phyloP scores from a whole-genome alignment of 2,888 invertebrate genomes.

The Melieria crassipennis region DNA sequence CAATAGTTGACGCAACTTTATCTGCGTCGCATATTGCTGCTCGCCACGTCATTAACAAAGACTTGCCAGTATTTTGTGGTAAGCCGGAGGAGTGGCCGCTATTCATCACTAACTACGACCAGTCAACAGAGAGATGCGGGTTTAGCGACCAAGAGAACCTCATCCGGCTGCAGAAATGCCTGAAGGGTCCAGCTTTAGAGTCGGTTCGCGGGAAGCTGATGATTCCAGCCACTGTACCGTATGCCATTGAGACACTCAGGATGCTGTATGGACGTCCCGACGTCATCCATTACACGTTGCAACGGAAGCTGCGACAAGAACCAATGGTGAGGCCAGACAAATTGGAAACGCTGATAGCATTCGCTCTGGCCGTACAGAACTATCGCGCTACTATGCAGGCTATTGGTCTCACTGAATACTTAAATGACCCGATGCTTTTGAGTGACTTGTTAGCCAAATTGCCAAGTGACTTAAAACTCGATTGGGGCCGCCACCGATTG shows the following conservation, averaged over 20 bases:
- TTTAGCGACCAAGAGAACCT: constrained; percentile 15
- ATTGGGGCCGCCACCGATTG: constrained; percentile 28
- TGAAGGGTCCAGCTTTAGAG: constrained; percentile 20
- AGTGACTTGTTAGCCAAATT: constrained; percentile 29
- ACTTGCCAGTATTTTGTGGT: background rate
- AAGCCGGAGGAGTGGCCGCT: background rate
- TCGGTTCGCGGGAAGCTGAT: constrained; percentile 30
- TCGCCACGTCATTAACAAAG: background rate
- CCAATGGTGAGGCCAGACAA: background rate
- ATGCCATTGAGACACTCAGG: constrained; percentile 25
- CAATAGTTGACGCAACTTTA: background rate
- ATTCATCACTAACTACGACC: background rate
- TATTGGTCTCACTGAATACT: constrained; percentile 20
- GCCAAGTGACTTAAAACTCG: constrained; percentile 33
- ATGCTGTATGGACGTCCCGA: constrained; percentile 32
- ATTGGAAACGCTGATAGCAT: constrained; percentile 2
- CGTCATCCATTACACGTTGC: constrained; percentile 20
- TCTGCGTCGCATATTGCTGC: background rate
- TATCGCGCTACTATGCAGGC: constrained; percentile 31
- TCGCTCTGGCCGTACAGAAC: constrained; percentile 21
- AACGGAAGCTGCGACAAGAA: background rate
- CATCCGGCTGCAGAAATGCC: constrained; percentile 19
- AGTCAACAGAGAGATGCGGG: constrained; percentile 7
- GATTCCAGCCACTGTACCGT: constrained; percentile 22
- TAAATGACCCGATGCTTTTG: constrained; percentile 30